A percentile compares a stretch with the other conserved stretches of the same genome.
Evolutionary conservation across 2,113 vertebrate species (phyloP).

Genomic region (Corythornis cristatus): DNA sequence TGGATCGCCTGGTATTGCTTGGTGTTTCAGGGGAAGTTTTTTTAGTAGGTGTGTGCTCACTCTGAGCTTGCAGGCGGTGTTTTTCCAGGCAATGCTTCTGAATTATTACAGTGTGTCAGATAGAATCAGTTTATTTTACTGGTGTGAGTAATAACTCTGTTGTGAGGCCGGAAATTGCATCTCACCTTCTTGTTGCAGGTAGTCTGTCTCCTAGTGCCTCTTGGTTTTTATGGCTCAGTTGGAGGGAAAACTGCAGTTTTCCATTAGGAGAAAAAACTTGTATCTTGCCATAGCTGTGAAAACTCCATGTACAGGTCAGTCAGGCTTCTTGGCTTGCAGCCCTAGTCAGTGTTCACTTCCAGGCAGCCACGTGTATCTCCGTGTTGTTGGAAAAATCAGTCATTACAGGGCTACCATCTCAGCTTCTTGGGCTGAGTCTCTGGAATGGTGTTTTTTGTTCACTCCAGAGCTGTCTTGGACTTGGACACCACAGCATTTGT

Average conservation of each 20-base stretch:
- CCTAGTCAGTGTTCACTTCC: neutral
- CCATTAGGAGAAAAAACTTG: neutral
- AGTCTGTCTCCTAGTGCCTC: neutral
- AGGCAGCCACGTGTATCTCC: neutral
- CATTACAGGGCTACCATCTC: neutral
- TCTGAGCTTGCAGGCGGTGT: neutral
- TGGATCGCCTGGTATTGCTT: neutral
- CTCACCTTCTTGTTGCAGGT: neutral
- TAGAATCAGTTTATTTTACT: neutral
- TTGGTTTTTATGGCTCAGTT: neutral
- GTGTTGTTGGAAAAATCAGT: neutral
- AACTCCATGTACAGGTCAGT: neutral
- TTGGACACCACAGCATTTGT: accelerated
- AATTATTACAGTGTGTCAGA: neutral
- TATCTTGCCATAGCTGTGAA: neutral
- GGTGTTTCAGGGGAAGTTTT: neutral
- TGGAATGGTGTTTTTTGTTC: neutral
- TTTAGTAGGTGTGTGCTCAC: constrained; percentile 38
- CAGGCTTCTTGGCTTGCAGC: constrained; percentile 12
- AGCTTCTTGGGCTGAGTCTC: neutral
- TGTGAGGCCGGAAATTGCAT: neutral
- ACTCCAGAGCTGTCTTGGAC: neutral
- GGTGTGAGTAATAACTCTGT: neutral
- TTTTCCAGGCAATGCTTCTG: constrained; percentile 27
- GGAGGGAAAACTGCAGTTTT: neutral